Conservation (phyloP, 2,113 vertebrate species). For the Tamias sibiricus region DNA sequence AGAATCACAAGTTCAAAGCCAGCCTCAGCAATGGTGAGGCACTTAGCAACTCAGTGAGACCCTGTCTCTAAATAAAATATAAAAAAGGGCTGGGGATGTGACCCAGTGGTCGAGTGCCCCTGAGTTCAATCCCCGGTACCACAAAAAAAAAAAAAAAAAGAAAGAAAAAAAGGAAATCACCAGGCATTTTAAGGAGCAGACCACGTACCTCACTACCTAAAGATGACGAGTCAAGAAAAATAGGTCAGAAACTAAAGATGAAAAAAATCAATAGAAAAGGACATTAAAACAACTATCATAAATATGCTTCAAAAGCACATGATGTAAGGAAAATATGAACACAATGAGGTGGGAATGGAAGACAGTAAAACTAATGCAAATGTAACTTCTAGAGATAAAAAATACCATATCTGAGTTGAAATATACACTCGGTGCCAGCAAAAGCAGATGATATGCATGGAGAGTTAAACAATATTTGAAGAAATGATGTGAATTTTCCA, state of each 20-base stretch:
- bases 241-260: neutral
- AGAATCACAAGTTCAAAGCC: no score
- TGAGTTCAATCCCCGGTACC: no score
- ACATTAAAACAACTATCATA: neutral
- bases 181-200: neutral
- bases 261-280: neutral
- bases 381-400: neutral
- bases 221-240: neutral
- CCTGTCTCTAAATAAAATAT: no score
- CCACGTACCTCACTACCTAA: neutral
- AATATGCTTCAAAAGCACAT: neutral
- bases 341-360: neutral
- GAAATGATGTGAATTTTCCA: neutral
- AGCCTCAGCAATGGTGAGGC: no score
- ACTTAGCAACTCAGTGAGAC: no score
- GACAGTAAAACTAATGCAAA: neutral
- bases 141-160: no score
- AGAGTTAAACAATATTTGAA: neutral
- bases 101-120: no score
- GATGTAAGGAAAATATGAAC: neutral
- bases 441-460: neutral
- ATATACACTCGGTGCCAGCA: neutral
- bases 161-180: neutral
- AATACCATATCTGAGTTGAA: neutral
- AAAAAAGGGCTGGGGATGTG: no score